phyloP scores from a whole-genome alignment of 2,797 vertebrate species.

The Taeniopygia guttata region DNA sequence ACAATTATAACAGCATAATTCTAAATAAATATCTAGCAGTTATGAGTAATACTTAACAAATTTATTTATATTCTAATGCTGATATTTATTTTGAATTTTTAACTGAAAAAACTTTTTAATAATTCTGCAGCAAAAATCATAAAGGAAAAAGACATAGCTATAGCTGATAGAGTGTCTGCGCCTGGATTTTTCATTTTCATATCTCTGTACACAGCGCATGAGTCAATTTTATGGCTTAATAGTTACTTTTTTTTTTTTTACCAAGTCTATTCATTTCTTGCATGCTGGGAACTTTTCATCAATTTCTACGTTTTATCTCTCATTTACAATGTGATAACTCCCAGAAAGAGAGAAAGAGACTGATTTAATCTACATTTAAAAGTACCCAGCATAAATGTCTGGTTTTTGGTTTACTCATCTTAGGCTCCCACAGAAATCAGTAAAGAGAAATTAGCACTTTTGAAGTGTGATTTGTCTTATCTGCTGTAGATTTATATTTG shows the following conservation, averaged over 20 bases:
- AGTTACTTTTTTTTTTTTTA: neutral
- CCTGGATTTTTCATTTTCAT: neutral
- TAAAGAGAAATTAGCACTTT: neutral
- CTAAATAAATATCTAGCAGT: neutral
- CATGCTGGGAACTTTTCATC: neutral
- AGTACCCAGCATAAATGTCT: neutral
- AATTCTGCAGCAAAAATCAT: neutral
- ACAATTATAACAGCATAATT: neutral
- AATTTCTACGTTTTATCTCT: neutral
- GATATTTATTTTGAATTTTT: neutral
- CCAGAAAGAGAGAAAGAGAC: neutral
- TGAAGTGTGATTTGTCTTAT: neutral
- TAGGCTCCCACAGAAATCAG: neutral
- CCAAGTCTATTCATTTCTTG: neutral
- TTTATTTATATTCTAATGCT: neutral
- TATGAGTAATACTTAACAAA: neutral
- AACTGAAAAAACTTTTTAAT: neutral
- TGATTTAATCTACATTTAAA: neutral
- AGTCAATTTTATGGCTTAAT: neutral
- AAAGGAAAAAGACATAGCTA: neutral
- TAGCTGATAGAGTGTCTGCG: neutral
- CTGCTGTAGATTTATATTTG: neutral
- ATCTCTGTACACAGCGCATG: neutral
- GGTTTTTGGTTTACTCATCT: neutral
- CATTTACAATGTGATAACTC: neutral